Conservation (phyloP, 2,113 vertebrate species). For the Anhinga rufa region DNA sequence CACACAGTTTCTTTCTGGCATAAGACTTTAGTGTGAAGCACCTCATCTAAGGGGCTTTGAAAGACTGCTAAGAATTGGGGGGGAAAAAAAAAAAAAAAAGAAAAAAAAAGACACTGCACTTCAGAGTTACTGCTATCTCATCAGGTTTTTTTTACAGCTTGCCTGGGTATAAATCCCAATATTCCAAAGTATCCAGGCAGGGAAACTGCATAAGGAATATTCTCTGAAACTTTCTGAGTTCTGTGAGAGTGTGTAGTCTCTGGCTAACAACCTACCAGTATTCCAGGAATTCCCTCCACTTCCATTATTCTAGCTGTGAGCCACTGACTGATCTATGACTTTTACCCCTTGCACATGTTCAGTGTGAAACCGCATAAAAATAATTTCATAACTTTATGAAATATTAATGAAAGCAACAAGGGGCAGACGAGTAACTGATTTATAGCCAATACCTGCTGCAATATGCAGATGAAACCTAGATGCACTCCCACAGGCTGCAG, state of each 20-base stretch:
- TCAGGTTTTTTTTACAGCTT: not conserved
- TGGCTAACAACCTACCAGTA: not conserved
- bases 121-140: not conserved
- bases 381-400: not conserved
- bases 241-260: not conserved
- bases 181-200: not conserved
- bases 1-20: not conserved
- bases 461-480: not conserved
- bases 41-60: not conserved
- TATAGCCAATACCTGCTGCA: not conserved
- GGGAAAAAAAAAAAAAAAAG: not conserved
- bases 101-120: not conserved
- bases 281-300: not conserved
- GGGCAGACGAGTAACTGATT: not conserved
- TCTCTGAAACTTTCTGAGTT: not conserved
- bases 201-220: not conserved
- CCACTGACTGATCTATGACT: not conserved
- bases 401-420: not conserved
- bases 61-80: not conserved
- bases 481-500: not conserved
- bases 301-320: not conserved
- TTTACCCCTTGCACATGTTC: not conserved
- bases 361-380: not conserved
- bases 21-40: not conserved
- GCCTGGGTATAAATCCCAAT: not conserved